Evolutionary conservation across 1,140 invertebrate genomes (phyloP).

Genomic region (Popillia japonica): DNA sequence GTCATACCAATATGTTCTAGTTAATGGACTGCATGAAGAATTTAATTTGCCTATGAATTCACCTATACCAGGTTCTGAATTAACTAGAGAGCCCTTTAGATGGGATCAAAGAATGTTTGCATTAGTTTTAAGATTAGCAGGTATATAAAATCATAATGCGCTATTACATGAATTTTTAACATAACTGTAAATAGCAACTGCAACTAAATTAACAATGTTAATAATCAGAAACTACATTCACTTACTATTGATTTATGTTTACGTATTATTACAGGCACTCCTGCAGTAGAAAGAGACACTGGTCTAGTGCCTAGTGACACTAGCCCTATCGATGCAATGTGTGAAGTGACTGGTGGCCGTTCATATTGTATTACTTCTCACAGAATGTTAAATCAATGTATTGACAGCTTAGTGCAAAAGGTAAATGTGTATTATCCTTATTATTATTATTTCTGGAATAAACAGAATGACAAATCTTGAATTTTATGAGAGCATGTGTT

Average conservation of each 20-base stretch:
- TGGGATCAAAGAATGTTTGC: slow-evolving; percentile 99
- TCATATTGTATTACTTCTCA: slow-evolving; percentile 97
- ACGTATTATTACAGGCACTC: slow-evolving; percentile 59
- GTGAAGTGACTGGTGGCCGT: slow-evolving; percentile 98
- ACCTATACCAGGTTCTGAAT: slow-evolving; percentile 92
- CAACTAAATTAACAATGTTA: no score
- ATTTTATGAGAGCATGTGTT: no score
- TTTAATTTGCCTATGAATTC: slow-evolving; percentile 93
- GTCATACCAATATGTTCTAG: slow-evolving; percentile 38
- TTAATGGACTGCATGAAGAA: slow-evolving; percentile 89
- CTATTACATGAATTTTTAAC: no score
- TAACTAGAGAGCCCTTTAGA: slow-evolving; percentile 96
- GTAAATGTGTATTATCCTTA: slow-evolving; percentile 62
- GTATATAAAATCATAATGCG: slow-evolving; percentile 53
- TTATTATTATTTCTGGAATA: not conserved
- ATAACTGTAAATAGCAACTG: no score
- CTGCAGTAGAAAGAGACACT: slow-evolving; percentile 69
- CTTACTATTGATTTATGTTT: not conserved
- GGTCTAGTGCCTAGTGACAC: slow-evolving; percentile 89
- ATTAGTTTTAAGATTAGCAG: slow-evolving; percentile 89
- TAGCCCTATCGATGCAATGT: slow-evolving; percentile 96
- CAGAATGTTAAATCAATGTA: slow-evolving; percentile 93
- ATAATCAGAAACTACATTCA: no score
- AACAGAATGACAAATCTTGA: no score
- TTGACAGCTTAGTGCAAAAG: slow-evolving; percentile 96